Percentiles rank a stretch among this genome's conserved stretches.
phyloP scores from a whole-genome alignment of 2,797 vertebrate species.

The Lophotriccus pileatus region DNA sequence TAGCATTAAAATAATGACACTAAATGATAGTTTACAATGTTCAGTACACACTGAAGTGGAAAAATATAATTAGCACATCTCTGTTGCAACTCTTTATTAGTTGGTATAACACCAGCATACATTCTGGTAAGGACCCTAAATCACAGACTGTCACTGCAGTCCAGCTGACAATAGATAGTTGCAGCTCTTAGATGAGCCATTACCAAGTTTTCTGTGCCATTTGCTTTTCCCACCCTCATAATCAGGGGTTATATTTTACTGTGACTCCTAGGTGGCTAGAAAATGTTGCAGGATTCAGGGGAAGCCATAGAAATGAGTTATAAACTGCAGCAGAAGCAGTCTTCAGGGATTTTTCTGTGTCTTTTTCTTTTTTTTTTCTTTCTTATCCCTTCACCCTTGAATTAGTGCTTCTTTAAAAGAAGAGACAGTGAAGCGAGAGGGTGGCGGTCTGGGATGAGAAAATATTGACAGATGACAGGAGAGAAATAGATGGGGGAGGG shows the following conservation, averaged over 20 bases:
- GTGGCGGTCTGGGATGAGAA: neutral
- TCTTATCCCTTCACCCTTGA: neutral
- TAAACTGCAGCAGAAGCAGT: neutral
- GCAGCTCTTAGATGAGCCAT: neutral
- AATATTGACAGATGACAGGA: neutral
- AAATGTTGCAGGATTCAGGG: neutral
- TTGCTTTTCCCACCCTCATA: conserved; percentile 20
- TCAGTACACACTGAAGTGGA: conserved; percentile 66
- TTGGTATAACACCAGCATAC: conserved; percentile 28
- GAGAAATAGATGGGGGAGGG: neutral
- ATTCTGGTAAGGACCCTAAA: conserved; percentile 20
- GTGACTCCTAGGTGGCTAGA: neutral
- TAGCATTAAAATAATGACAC: conserved; percentile 73
- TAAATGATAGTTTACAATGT: conserved; percentile 69
- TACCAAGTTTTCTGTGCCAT: neutral
- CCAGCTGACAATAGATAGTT: neutral
- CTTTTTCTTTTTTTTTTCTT: neutral
- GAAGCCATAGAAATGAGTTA: neutral
- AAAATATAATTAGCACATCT: conserved; percentile 70
- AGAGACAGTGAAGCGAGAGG: neutral
- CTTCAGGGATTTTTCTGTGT: neutral
- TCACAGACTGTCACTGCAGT: neutral
- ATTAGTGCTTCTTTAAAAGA: conserved; percentile 18
- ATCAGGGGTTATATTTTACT: neutral
- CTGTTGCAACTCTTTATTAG: conserved; percentile 54